Conservation (phyloP, 2,797 vertebrate genomes). For the Neosalanx taihuensis region DNA sequence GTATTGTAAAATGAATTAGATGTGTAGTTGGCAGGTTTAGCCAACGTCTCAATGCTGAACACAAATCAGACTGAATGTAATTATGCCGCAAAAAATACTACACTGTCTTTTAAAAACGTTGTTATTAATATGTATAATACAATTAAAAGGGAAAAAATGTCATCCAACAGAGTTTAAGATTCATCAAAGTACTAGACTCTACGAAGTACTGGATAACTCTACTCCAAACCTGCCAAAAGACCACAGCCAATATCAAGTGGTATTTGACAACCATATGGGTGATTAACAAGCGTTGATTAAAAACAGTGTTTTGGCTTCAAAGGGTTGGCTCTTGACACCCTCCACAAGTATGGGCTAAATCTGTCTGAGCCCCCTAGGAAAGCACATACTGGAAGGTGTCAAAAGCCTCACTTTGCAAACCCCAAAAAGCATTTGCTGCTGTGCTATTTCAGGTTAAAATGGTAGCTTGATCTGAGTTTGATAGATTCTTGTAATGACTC, state of each 20-base stretch:
- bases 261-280: constrained; percentile 66
- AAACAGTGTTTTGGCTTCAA: constrained; percentile 62
- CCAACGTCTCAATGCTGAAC: no score
- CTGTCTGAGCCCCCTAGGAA: constrained; percentile 51
- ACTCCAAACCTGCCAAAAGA: constrained; percentile 39
- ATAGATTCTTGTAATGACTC: no score
- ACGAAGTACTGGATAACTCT: not conserved
- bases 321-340: constrained; percentile 57
- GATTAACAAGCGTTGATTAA: constrained; percentile 67
- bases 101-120: no score
- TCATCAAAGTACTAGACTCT: not conserved
- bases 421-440: not conserved
- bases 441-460: not conserved
- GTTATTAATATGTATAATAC: not conserved
- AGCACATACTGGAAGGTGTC: constrained; percentile 56
- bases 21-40: no score
- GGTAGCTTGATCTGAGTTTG: no score
- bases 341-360: constrained; percentile 57
- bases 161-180: not conserved
- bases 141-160: not conserved
- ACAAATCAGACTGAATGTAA: no score
- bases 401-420: constrained; percentile 49
- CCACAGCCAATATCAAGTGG: constrained; percentile 48
- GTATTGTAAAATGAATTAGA: not conserved
- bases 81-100: no score